Conservation (phyloP, 2,888 invertebrate species). For the Melinaea menophilus region DNA sequence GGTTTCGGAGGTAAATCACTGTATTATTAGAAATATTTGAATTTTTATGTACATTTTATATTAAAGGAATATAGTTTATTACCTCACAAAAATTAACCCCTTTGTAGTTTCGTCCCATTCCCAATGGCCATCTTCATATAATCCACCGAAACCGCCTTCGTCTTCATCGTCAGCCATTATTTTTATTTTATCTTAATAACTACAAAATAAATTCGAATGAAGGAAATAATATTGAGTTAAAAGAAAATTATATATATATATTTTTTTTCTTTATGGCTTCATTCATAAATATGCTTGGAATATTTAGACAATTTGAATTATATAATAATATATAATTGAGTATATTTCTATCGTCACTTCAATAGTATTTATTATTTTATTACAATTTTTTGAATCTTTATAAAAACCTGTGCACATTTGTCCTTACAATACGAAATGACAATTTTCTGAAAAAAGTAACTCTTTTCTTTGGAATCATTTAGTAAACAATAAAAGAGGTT, state of each 20-base stretch:
- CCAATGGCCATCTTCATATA: slow-evolving; percentile 73
- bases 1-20: slow-evolving; percentile 56
- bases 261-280: too few species aligned
- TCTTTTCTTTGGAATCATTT: not conserved
- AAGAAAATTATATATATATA: not conserved
- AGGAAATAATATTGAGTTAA: not conserved
- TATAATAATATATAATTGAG: too few species aligned
- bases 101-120: slow-evolving; percentile 61
- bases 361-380: not conserved
- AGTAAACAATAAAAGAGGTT: not conserved
- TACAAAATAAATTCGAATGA: not conserved
- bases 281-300: too few species aligned
- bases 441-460: not conserved
- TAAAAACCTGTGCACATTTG: not conserved
- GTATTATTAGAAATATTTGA: slow-evolving; percentile 26
- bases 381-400: not conserved
- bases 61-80: not conserved
- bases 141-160: slow-evolving; percentile 56
- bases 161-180: slow-evolving; percentile 65
- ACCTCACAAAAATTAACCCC: slow-evolving; percentile 59
- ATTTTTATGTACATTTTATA: not conserved
- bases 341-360: too few species aligned
- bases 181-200: slow-evolving; percentile 1
- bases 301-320: too few species aligned
- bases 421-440: slow-evolving; percentile 4